A percentile compares a stretch with the other conserved stretches of the same genome.
These are phyloP conservation scores for Lerista edwardsae DNA, from an alignment of 2,797 vertebrate species.

Conservation along the genomic window DNA sequence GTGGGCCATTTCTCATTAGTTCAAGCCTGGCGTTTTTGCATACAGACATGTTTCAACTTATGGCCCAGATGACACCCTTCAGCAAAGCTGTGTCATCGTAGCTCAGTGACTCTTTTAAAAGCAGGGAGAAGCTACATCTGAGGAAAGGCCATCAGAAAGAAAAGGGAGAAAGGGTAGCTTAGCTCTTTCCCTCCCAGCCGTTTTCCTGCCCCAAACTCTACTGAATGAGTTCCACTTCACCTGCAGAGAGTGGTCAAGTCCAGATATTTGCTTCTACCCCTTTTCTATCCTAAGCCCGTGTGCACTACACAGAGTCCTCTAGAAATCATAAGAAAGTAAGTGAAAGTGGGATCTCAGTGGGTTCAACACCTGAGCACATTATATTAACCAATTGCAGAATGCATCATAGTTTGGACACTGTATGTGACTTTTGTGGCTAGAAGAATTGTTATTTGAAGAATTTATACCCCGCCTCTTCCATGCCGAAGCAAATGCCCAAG, in stretches of 20 bases:
- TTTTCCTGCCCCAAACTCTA: neutral
- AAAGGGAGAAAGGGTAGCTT: too few species aligned
- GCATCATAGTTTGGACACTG: neutral
- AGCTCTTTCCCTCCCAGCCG: neutral
- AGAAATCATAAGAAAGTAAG: neutral
- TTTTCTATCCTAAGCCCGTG: constrained; percentile 3
- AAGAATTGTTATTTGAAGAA: too few species aligned
- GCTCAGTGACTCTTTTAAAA: neutral
- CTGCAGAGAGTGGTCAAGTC: too few species aligned
- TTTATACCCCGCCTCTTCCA: too few species aligned
- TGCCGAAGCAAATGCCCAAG: too few species aligned
- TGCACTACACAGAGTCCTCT: constrained; percentile 2
- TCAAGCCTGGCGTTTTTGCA: constrained; percentile 12
- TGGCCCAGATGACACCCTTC: neutral
- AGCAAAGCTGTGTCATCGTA: neutral
- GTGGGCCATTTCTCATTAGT: constrained; percentile 12
- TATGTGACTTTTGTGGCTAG: neutral
- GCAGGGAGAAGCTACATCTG: neutral
- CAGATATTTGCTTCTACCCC: neutral
- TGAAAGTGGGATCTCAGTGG: neutral
- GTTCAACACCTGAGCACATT: neutral
- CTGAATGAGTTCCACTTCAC: neutral
- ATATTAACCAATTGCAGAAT: neutral
- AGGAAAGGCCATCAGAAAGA: neutral
- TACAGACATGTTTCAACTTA: too few species aligned